Evolutionary conservation across 2,888 invertebrate species (phyloP), one percentile per base, ranked within the genome.

Genomic region (Andrena hattorfiana): DNA sequence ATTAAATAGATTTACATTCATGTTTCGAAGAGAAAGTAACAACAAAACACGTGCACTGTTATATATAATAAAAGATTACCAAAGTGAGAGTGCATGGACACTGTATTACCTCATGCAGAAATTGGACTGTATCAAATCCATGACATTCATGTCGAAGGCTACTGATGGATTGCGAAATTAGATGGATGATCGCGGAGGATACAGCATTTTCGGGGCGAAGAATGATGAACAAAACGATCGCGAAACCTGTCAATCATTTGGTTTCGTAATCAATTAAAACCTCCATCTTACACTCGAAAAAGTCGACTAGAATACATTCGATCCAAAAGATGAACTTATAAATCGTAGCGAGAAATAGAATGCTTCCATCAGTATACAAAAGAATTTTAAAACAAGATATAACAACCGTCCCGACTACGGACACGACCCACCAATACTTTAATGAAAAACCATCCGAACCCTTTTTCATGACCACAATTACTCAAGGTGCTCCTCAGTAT

Each of bases 131-230:
- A 64, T 81, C 59, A 81, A 82, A 81, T 20, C 71, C 75, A 30
- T 75, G 80, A 75, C 80, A 80, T 74, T 75, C 74, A 23, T 67
- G 62, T 81, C 71, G 81, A 63, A 75, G 63, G 81, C 71, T 81
- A 51, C 56, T 81, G 64, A 67, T 59, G 23, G 71, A 6, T 82
- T 82, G 56, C 56, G 75, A 82, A 81, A 68, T 80, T 56, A 82
- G 35, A 76, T 42, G 56, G 63, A 75, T 64, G 71, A 75, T 63
- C 64, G 20, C 30, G 35, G 48, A 13, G 51, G 59, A 8, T 26
- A 26, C 32, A 23, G 7, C 30, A 8, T 49, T 42, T 70, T 51
- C 23, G n/a, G 54, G 42, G 70, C 42, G 42, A 68, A 49, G 20
- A 56, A 35, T 16, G 62, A 63, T 67, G 51, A 59, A 81, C 32